These are phyloP conservation scores for Dasypogon diadema DNA, from an alignment of 2,888 invertebrate genomes.

Conservation along the genomic window DNA sequence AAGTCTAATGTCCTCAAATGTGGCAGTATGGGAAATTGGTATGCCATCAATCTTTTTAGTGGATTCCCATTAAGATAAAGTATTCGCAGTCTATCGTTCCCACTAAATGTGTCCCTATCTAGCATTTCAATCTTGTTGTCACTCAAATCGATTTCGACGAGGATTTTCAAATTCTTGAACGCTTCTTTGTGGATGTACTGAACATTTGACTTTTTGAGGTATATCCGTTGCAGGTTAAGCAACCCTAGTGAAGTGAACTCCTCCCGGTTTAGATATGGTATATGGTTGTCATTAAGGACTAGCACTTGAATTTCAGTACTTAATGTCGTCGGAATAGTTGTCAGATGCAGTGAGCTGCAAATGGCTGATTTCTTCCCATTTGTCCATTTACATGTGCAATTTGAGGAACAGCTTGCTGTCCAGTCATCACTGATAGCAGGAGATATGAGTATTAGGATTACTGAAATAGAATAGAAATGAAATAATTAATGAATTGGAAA, in stretches of 20 bases:
- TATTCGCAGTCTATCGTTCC: slow-evolving; percentile 84
- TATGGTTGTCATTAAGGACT: slow-evolving; percentile 84
- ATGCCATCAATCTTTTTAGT: slow-evolving; percentile 76
- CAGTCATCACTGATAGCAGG: slow-evolving; percentile 74
- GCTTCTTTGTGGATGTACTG: slow-evolving; percentile 84
- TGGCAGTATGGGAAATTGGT: slow-evolving; percentile 85
- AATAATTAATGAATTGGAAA: background rate
- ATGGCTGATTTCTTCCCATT: slow-evolving; percentile 91
- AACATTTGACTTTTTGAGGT: slow-evolving; percentile 81
- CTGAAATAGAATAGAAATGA: slow-evolving; percentile 4
- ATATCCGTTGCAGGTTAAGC: slow-evolving; percentile 86
- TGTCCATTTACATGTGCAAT: slow-evolving; percentile 93
- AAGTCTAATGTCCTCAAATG: slow-evolving; percentile 85
- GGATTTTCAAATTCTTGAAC: slow-evolving; percentile 86
- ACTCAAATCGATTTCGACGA: slow-evolving; percentile 88
- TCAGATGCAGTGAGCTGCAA: slow-evolving; percentile 84
- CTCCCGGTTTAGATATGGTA: slow-evolving; percentile 80
- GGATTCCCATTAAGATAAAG: slow-evolving; percentile 87
- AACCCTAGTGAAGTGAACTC: slow-evolving; percentile 84
- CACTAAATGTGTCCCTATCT: slow-evolving; percentile 84
- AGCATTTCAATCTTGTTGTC: slow-evolving; percentile 82
- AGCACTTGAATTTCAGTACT: slow-evolving; percentile 81
- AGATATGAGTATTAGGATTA: slow-evolving; percentile 22
- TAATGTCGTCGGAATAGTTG: slow-evolving; percentile 79
- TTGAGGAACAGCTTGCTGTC: slow-evolving; percentile 85